phyloP scores from a whole-genome alignment of 64 coral and sea anemone genomes.

The Montipora efflorescens region DNA sequence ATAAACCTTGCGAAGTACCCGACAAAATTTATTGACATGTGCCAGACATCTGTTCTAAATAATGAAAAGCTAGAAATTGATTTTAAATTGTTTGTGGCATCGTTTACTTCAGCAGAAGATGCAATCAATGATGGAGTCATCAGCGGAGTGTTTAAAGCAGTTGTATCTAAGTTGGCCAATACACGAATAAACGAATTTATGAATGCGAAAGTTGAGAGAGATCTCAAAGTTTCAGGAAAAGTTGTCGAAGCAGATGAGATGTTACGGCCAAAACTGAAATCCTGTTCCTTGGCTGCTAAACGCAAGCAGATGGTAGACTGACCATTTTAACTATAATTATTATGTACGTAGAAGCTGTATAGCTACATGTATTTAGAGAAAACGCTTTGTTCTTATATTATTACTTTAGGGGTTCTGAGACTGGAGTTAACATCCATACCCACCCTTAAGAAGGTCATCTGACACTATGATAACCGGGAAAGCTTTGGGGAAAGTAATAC shows the following conservation, averaged over 20 bases:
- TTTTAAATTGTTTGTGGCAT: constrained; percentile 42
- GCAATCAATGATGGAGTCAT: not conserved
- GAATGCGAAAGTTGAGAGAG: constrained; percentile 51
- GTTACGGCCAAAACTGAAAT: constrained; percentile 42
- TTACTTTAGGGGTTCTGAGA: too few relatives aligned
- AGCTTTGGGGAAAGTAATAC: too few relatives aligned
- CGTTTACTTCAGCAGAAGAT: not conserved
- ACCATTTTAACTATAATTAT: too few relatives aligned
- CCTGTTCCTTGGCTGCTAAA: constrained; percentile 7
- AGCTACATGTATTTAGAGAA: too few relatives aligned
- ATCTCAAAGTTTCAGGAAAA: constrained; percentile 41
- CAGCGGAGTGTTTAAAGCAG: constrained; percentile 2
- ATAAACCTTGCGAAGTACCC: constrained; percentile 20
- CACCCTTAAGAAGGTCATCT: too few relatives aligned
- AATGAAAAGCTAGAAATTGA: constrained; percentile 28
- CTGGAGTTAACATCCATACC: too few relatives aligned
- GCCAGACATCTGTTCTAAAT: constrained; percentile 31
- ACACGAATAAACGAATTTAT: constrained; percentile 50
- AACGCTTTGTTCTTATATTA: too few relatives aligned
- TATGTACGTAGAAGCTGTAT: too few relatives aligned
- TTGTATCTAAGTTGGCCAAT: constrained; percentile 60
- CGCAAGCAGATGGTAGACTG: not conserved
- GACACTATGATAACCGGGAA: too few relatives aligned
- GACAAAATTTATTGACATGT: constrained; percentile 50
- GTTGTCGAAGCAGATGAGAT: constrained; percentile 42